Base-by-base conservation (phyloP, 1,140 invertebrate genomes). In the Augochlora pura region DNA sequence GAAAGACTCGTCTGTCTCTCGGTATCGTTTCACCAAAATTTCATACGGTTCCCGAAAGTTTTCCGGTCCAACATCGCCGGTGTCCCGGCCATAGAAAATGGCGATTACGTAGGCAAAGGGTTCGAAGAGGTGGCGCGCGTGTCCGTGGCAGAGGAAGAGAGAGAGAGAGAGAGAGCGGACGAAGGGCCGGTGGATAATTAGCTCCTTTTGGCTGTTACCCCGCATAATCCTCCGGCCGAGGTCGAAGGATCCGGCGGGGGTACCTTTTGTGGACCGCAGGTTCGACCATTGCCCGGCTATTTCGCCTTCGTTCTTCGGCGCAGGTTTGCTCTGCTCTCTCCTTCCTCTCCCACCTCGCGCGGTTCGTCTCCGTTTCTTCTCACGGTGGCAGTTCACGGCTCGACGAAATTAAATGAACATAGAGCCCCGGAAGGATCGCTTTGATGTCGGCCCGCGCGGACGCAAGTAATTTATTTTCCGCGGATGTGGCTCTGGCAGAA, bases 121-220 rank as follows among this genome's bases (percentile, higher is more conserved):
- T 23, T 2, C 23, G 23, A 39, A 16, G 12, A 16, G 12, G 12
- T 63, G 27, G 67, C 38, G 67, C 12, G 62, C 54, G 77, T 74
- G 80, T 25, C 23, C n/a, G 25, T 42, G 52, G 65, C 42, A n/a
- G 83, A 85, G 79, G 82, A 85, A 86, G 68, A 75, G n/a, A n/a
- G n/a, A n/a, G n/a, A n/a, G n/a, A n/a, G n/a, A n/a, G n/a, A n/a
- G n/a, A n/a, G n/a, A n/a, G n/a, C n/a, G n/a, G 83, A 85, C 82
- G 82, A 85, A 86, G 68, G 80, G n/a, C 27, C 38, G 38, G 59
- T 59, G 77, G 84, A 86, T 86, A 86, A 86, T 86, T 86, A 83
- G 80, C 85, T 52, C 71, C 68, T 73, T 82, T 79, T 82, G 65
- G 67, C 72, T 54, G 49, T 32, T 68, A 54, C 25, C 57, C n/a